These are phyloP conservation scores for Sander vitreus DNA, from an alignment of 2,113 vertebrate species.

Conservation along the genomic window DNA sequence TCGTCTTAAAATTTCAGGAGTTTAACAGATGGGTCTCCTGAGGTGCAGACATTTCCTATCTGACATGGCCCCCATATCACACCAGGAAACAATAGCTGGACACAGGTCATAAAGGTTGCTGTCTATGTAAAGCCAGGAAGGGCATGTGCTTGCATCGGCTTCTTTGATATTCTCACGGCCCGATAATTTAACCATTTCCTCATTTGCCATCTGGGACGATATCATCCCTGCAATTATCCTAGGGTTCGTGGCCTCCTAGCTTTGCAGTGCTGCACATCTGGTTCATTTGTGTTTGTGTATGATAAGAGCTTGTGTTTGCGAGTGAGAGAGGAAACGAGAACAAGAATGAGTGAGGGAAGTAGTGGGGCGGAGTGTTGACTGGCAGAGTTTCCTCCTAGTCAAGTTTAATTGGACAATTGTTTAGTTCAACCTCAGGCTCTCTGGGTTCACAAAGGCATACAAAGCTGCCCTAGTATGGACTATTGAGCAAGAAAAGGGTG, in stretches of 20 bases:
- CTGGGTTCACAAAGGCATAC: slow-evolving; percentile 49
- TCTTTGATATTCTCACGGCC: slow-evolving; percentile 44
- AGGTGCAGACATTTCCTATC: neutral
- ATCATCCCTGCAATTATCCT: slow-evolving; percentile 51
- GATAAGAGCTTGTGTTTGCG: slow-evolving; percentile 14
- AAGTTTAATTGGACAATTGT: slow-evolving; percentile 74
- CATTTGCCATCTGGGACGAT: slow-evolving; percentile 40
- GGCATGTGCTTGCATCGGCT: neutral
- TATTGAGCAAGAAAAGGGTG: slow-evolving; percentile 49
- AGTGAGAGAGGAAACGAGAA: slow-evolving; percentile 6
- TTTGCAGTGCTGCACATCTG: slow-evolving; percentile 63
- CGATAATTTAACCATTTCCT: slow-evolving; percentile 54
- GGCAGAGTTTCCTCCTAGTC: slow-evolving; percentile 57
- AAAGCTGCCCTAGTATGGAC: slow-evolving; percentile 39
- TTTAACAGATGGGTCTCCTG: too few relatives aligned
- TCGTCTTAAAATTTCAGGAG: too few relatives aligned
- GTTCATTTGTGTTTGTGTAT: slow-evolving; percentile 42
- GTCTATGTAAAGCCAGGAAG: slow-evolving; percentile 33
- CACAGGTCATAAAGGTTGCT: neutral
- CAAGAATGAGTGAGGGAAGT: slow-evolving; percentile 11
- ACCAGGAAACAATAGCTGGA: slow-evolving; percentile 61
- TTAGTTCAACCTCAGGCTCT: slow-evolving; percentile 57
- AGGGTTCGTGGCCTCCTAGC: slow-evolving; percentile 32
- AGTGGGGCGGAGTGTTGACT: slow-evolving; percentile 10
- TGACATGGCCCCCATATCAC: slow-evolving; percentile 24